These are phyloP conservation scores for Abrostola triplasia DNA, from an alignment of 2,888 invertebrate species.

Conservation along the genomic window DNA sequence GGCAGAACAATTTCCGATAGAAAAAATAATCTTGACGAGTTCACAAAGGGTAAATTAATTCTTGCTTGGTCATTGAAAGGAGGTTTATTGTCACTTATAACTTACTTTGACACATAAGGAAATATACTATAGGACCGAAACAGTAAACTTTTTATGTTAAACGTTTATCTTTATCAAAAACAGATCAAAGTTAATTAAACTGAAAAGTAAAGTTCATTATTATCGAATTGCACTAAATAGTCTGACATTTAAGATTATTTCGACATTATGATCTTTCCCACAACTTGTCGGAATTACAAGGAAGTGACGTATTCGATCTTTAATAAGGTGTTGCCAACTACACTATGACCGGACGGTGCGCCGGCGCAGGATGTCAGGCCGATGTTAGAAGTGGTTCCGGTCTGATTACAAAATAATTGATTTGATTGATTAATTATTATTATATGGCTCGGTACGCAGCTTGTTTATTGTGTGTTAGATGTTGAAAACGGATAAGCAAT, in stretches of 20 bases:
- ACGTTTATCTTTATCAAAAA: background rate
- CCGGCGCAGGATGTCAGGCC: slow-evolving; percentile 19
- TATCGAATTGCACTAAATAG: slow-evolving; percentile 21
- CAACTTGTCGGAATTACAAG: slow-evolving; percentile 44
- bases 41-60: too few species aligned
- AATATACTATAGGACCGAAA: background rate
- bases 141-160: background rate
- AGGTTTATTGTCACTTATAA: too few species aligned
- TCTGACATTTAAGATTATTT: slow-evolving; percentile 36
- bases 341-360: slow-evolving; percentile 34
- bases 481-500: slow-evolving; percentile 33
- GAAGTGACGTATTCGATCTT: slow-evolving; percentile 44
- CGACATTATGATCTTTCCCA: slow-evolving; percentile 42
- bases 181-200: slow-evolving; percentile 1
- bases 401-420: slow-evolving; percentile 34
- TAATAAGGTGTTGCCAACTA: slow-evolving; percentile 40
- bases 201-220: slow-evolving; percentile 15
- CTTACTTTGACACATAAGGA: too few species aligned
- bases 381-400: slow-evolving; percentile 41
- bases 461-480: slow-evolving; percentile 12
- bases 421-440: slow-evolving; percentile 34
- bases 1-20: too few species aligned
- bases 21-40: too few species aligned
- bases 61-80: too few species aligned
- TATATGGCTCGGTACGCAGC: slow-evolving; percentile 26